Evolutionary conservation across 2,888 invertebrate species (phyloP).

Genomic region (Cerastis rubricosa): DNA sequence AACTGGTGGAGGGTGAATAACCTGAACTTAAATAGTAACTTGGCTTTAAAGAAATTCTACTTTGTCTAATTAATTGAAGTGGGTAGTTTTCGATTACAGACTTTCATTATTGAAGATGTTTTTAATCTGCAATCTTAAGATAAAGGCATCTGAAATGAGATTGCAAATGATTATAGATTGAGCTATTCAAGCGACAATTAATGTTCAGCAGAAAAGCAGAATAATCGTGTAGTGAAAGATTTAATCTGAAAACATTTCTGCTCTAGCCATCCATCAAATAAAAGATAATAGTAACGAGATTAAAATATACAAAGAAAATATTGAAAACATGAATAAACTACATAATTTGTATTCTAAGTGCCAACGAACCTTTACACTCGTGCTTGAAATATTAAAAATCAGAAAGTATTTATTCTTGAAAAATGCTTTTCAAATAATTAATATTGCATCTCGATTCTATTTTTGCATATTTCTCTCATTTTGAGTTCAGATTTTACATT

Average conservation of each 20-base stretch:
- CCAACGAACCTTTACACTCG: neutral
- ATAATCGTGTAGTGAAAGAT: neutral
- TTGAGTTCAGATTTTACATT: slow-evolving; percentile 20
- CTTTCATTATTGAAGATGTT: neutral
- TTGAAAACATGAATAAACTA: slow-evolving; percentile 2
- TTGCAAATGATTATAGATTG: neutral
- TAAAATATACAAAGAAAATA: slow-evolving; percentile 6
- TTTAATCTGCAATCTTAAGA: too few relatives aligned
- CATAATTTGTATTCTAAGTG: slow-evolving; percentile 6
- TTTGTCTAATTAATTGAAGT: neutral
- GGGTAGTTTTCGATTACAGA: neutral
- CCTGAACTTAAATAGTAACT: neutral
- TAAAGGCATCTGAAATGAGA: neutral
- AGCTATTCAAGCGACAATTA: neutral
- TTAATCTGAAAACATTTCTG: neutral
- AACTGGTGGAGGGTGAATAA: slow-evolving; percentile 10
- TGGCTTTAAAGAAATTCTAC: neutral
- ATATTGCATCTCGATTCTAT: neutral
- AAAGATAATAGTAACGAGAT: neutral
- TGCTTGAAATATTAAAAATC: slow-evolving; percentile 26
- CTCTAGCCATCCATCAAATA: neutral
- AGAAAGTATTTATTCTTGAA: slow-evolving; percentile 10
- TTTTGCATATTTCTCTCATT: slow-evolving; percentile 22
- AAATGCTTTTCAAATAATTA: slow-evolving; percentile 17
- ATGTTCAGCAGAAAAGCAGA: neutral